Conservation (phyloP, 2,888 invertebrate genomes). For the Amiota communis region DNA sequence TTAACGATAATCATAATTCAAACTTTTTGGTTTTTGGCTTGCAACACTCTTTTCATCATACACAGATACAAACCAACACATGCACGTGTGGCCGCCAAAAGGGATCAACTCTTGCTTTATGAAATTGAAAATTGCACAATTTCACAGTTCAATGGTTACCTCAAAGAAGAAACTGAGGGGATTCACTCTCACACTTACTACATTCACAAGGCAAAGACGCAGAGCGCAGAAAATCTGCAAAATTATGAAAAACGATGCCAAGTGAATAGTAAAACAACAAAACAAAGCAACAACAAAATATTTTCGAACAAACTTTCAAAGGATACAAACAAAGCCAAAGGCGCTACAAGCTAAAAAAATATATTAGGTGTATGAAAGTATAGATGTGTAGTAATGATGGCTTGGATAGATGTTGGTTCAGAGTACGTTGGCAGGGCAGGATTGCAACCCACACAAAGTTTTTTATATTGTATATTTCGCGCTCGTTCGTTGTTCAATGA, state of each 20-base stretch:
- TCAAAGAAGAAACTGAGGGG: slow-evolving; percentile 41
- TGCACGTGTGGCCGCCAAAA: background rate
- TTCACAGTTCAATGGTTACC: slow-evolving; percentile 57
- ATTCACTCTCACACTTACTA: slow-evolving; percentile 1
- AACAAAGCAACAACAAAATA: slow-evolving; percentile 1
- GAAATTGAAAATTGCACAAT: slow-evolving; percentile 64
- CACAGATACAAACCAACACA: background rate
- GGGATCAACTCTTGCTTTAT: slow-evolving; percentile 48
- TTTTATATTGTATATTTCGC: background rate
- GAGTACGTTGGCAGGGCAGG: background rate
- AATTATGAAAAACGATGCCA: slow-evolving; percentile 22
- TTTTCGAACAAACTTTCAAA: background rate
- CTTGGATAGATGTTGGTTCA: too few relatives aligned
- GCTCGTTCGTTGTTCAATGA: slow-evolving; percentile 22
- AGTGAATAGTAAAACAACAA: background rate
- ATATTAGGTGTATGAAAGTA: too few relatives aligned
- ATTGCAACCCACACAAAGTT: slow-evolving; percentile 19
- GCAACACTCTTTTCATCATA: background rate
- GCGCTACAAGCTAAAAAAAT: background rate
- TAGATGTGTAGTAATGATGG: too few relatives aligned
- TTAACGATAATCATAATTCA: slow-evolving; percentile 29
- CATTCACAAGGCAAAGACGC: background rate
- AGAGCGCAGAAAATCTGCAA: slow-evolving; percentile 3
- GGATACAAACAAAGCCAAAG: slow-evolving; percentile 4
- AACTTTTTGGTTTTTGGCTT: slow-evolving; percentile 13